These are phyloP conservation scores for Apomyelois bistriatella DNA, from an alignment of 2,888 invertebrate genomes.

Conservation along the genomic window DNA sequence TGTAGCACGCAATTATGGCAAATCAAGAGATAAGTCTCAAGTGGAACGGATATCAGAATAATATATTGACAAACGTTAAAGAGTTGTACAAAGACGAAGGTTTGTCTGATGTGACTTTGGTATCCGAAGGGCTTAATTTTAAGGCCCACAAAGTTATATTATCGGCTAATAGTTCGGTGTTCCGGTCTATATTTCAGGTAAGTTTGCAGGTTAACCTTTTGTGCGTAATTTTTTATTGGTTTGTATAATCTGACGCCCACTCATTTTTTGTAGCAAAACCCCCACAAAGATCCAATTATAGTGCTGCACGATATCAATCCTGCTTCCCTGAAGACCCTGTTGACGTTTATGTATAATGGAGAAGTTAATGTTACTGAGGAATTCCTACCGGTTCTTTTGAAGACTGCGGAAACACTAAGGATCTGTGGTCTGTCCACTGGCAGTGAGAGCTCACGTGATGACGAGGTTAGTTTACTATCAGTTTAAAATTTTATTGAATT, in stretches of 20 bases:
- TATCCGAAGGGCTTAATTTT: slow-evolving; percentile 83
- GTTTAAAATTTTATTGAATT: not conserved
- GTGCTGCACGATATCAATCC: slow-evolving; percentile 86
- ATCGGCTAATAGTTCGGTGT: slow-evolving; percentile 84
- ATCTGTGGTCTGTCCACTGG: slow-evolving; percentile 85
- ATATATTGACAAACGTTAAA: slow-evolving; percentile 82
- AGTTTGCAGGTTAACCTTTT: slow-evolving; percentile 18
- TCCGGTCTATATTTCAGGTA: slow-evolving; percentile 83
- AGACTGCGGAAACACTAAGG: slow-evolving; percentile 84
- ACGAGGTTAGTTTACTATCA: slow-evolving; percentile 46
- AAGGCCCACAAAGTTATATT: slow-evolving; percentile 85
- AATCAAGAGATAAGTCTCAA: slow-evolving; percentile 84
- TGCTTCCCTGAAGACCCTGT: slow-evolving; percentile 81
- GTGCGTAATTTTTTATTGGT: slow-evolving; percentile 11
- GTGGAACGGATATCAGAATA: slow-evolving; percentile 84
- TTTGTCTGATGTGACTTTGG: slow-evolving; percentile 83
- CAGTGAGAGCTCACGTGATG: slow-evolving; percentile 61
- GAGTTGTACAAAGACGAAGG: slow-evolving; percentile 83
- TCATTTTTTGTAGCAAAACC: slow-evolving; percentile 82
- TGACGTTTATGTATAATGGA: slow-evolving; percentile 87
- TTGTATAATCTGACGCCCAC: slow-evolving; percentile 55
- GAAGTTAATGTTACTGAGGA: slow-evolving; percentile 87
- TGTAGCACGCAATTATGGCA: slow-evolving; percentile 46
- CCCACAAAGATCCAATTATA: slow-evolving; percentile 87
- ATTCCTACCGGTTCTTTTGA: slow-evolving; percentile 82